Conservation (phyloP, 2,888 invertebrate species). For the Gymnocheta viridis region DNA sequence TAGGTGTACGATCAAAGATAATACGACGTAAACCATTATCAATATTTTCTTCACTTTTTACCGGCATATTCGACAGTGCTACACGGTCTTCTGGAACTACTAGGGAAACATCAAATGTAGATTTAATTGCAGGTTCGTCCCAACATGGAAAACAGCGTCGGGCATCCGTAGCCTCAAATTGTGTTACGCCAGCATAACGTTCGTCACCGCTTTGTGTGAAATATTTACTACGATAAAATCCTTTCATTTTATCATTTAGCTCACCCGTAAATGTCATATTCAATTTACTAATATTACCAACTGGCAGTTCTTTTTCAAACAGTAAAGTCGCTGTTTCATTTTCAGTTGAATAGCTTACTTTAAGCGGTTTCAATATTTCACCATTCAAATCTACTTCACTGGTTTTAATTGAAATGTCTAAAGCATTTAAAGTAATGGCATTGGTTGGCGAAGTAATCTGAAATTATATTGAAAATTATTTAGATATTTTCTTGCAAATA, state of each 20-base stretch:
- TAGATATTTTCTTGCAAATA: no score
- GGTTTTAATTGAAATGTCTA: slow-evolving; percentile 88
- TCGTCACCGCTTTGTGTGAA: slow-evolving; percentile 88
- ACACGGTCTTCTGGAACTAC: slow-evolving; percentile 91
- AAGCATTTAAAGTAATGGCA: slow-evolving; percentile 88
- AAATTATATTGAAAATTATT: slow-evolving; percentile 75
- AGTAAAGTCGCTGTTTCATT: slow-evolving; percentile 88
- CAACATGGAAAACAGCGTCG: slow-evolving; percentile 97
- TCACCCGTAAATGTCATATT: slow-evolving; percentile 90
- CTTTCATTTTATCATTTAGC: slow-evolving; percentile 96
- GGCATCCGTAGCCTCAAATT: slow-evolving; percentile 95
- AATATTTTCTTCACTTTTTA: slow-evolving; percentile 83
- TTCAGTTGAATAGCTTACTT: slow-evolving; percentile 81
- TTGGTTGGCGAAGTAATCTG: slow-evolving; percentile 87
- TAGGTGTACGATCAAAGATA: slow-evolving; percentile 91
- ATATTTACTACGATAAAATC: slow-evolving; percentile 96
- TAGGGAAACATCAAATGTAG: slow-evolving; percentile 95
- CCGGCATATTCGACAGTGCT: slow-evolving; percentile 96
- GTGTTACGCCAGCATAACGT: slow-evolving; percentile 93
- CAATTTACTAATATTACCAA: slow-evolving; percentile 84
- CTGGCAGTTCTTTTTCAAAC: slow-evolving; percentile 85
- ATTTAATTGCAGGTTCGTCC: slow-evolving; percentile 98
- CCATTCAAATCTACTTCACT: slow-evolving; percentile 84
- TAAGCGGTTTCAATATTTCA: slow-evolving; percentile 78
- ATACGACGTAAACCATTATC: slow-evolving; percentile 83